Conservation (phyloP, 2,888 invertebrate genomes). For the Pterostichus madidus region DNA sequence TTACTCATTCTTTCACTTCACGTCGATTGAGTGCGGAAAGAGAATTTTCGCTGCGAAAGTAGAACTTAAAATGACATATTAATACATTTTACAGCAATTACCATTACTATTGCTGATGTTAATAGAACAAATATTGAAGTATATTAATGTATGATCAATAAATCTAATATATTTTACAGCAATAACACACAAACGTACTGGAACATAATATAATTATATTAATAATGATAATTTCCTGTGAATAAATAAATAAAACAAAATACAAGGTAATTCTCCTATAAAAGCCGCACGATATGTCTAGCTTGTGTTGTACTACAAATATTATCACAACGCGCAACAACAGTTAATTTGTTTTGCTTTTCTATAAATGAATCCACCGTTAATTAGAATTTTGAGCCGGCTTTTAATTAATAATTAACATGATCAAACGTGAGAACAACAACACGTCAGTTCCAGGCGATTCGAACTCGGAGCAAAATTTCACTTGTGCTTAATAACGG, state of each 20-base stretch:
- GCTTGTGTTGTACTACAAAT: background rate
- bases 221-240: conserved; percentile 25
- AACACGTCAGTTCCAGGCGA: conserved; percentile 33
- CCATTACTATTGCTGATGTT: too few relatives aligned
- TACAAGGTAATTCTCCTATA: conserved; percentile 4
- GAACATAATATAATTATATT: conserved; percentile 8
- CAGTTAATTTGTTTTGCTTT: conserved; percentile 37
- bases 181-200: background rate
- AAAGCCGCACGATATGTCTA: background rate
- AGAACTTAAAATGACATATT: too few relatives aligned
- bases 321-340: background rate
- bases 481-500: conserved; percentile 33
- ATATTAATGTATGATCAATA: conserved; percentile 4
- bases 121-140: background rate
- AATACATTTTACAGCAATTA: too few relatives aligned
- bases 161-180: conserved; percentile 24
- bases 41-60: too few relatives aligned
- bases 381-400: conserved; percentile 35
- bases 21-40: too few relatives aligned
- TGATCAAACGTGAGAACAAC: conserved; percentile 40
- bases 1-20: too few relatives aligned
- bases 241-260: conserved; percentile 13
- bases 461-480: background rate
- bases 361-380: conserved; percentile 23
- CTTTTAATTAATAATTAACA: conserved; percentile 38